phyloP scores from a whole-genome alignment of 2,888 invertebrate species.

The Matsumyia berberina region DNA sequence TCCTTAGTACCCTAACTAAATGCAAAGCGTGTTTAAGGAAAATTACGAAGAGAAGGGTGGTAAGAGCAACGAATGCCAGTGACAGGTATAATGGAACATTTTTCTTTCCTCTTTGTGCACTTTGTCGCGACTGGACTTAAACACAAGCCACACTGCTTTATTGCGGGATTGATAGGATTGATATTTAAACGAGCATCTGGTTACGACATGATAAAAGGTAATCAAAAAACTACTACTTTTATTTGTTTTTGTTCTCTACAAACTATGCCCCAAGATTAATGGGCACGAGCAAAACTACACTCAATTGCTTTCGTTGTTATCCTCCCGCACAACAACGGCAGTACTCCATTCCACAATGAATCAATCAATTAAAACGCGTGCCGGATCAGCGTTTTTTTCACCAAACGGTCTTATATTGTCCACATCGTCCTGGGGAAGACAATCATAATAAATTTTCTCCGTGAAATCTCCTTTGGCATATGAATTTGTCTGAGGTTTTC shows the following conservation, averaged over 20 bases:
- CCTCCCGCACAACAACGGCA: conserved; percentile 14
- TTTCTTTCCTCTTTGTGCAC: background rate
- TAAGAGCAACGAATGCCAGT: conserved; percentile 50
- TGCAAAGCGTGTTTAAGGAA: conserved; percentile 40
- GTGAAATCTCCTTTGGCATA: conserved; percentile 75
- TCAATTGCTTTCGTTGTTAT: conserved; percentile 15
- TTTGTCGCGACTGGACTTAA: background rate
- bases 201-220: conserved; percentile 4
- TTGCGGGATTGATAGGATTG: conserved; percentile 17
- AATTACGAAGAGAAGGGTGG: conserved; percentile 12
- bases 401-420: conserved; percentile 45
- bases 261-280: conserved; percentile 16
- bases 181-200: background rate
- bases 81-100: conserved; percentile 45
- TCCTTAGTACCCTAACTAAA: conserved; percentile 49
- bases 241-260: background rate
- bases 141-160: conserved; percentile 13
- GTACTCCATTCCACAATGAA: conserved; percentile 39
- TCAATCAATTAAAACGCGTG: conserved; percentile 74
- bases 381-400: conserved; percentile 56
- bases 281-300: background rate
- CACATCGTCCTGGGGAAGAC: conserved; percentile 58
- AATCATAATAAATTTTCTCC: conserved; percentile 74
- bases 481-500: conserved; percentile 75
- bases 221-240: background rate